Evolutionary conservation across 2,888 invertebrate genomes (phyloP).

Genomic region (Parasteatoda lunata): DNA sequence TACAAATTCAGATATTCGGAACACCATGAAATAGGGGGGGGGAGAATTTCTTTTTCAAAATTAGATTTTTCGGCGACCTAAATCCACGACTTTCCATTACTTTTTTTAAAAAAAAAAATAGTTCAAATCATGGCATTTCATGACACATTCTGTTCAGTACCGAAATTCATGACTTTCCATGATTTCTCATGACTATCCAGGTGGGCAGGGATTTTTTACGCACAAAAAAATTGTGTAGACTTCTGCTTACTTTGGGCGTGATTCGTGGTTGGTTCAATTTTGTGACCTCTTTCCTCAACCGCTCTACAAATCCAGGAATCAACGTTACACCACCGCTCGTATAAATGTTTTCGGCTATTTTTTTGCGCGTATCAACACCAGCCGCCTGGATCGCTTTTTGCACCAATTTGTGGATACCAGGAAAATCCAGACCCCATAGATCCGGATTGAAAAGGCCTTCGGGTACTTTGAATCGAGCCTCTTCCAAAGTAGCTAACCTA

Average conservation of each 20-base stretch:
- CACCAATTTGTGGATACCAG: slow-evolving; percentile 78
- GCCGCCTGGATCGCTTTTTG: slow-evolving; percentile 78
- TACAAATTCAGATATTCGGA: too few relatives aligned
- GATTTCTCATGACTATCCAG: too few relatives aligned
- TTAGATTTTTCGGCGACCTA: too few relatives aligned
- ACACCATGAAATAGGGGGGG: too few relatives aligned
- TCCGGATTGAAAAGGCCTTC: slow-evolving; percentile 78
- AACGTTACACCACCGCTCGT: slow-evolving; percentile 78
- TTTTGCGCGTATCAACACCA: slow-evolving; percentile 78
- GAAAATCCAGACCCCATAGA: slow-evolving; percentile 78
- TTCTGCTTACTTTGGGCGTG: slow-evolving; percentile 75
- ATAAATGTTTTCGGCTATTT: slow-evolving; percentile 78
- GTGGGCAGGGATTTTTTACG: too few relatives aligned
- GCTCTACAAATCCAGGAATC: slow-evolving; percentile 78
- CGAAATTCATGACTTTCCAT: too few relatives aligned
- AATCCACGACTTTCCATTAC: too few relatives aligned
- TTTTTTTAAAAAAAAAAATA: too few relatives aligned
- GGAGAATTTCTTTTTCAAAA: too few relatives aligned
- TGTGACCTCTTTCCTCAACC: slow-evolving; percentile 77
- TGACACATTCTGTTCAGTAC: too few relatives aligned
- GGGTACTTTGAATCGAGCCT: slow-evolving; percentile 75
- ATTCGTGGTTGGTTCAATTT: slow-evolving; percentile 77
- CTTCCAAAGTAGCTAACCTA: slow-evolving; percentile 72
- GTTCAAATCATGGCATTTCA: too few relatives aligned
- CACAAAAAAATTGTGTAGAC: too few relatives aligned